Conservation (phyloP, 2,113 vertebrate species). For the Cryptomyrus ogoouensis region DNA sequence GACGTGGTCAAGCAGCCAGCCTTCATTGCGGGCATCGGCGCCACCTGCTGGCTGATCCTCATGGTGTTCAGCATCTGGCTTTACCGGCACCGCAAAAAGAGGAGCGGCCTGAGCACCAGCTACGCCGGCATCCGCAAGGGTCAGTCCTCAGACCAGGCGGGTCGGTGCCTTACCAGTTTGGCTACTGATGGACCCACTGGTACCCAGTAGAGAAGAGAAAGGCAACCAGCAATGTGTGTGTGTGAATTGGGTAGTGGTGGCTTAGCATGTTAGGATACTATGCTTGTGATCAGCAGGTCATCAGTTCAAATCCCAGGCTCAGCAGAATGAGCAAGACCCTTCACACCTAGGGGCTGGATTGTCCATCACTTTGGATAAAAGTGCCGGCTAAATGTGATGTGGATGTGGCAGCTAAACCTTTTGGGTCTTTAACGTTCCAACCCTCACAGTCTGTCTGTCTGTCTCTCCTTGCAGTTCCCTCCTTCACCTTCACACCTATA, state of each 20-base stretch:
- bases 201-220: not conserved
- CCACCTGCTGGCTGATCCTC: conserved; percentile 87
- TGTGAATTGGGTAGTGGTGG: not conserved
- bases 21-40: conserved; percentile 87
- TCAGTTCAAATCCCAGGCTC: not conserved
- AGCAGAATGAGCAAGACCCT: not conserved
- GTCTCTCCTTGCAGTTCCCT: conserved; percentile 74
- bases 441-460: not conserved
- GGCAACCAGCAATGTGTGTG: not conserved
- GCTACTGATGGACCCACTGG: not conserved
- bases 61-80: conserved; percentile 95
- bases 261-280: not conserved
- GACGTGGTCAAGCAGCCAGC: conserved; percentile 89
- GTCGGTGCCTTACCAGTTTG: not conserved
- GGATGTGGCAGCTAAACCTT: not conserved
- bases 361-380: not conserved
- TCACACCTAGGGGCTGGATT: not conserved
- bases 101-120: conserved; percentile 78
- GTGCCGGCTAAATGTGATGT: not conserved
- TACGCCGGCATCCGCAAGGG: conserved; percentile 91
- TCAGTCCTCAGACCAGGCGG: conserved; percentile 34
- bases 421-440: not conserved
- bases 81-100: conserved; percentile 86
- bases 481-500: conserved; percentile 96
- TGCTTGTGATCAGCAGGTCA: not conserved